phyloP scores from a whole-genome alignment of 1,140 invertebrate species.

The Ptiloglossa arizonensis region DNA sequence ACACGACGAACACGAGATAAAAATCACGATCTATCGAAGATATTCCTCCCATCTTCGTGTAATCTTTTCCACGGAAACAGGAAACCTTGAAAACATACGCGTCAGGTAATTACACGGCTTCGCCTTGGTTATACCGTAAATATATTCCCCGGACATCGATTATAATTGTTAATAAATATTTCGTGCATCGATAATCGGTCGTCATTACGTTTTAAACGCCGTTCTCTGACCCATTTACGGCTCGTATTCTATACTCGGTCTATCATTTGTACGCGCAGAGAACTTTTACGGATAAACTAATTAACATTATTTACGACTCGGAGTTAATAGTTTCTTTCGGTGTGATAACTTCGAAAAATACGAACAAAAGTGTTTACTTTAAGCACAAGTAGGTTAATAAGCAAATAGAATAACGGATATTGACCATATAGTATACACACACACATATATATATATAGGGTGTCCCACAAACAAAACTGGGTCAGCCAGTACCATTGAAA shows the following conservation, averaged over 20 bases:
- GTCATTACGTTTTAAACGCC: conserved; percentile 13
- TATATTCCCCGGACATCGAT: background rate
- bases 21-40: too few relatives aligned
- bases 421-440: background rate
- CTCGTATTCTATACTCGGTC: too few relatives aligned
- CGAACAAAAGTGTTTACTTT: too few relatives aligned
- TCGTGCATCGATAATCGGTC: conserved; percentile 26
- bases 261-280: too few relatives aligned
- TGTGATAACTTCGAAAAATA: too few relatives aligned
- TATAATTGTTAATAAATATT: conserved; percentile 16
- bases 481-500: conserved; percentile 4
- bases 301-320: too few relatives aligned
- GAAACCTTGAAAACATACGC: conserved; percentile 45
- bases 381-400: too few relatives aligned
- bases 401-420: conserved; percentile 20
- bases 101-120: conserved; percentile 50
- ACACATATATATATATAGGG: background rate
- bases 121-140: conserved; percentile 6
- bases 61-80: background rate
- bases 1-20: too few relatives aligned
- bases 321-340: too few relatives aligned
- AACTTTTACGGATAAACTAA: too few relatives aligned
- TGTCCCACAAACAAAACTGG: conserved; percentile 1
- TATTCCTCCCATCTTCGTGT: too few relatives aligned
- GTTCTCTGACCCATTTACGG: too few relatives aligned